Percentiles rank a stretch among this genome's conserved stretches.
Conservation (phyloP, 2,113 vertebrate species). For the Pelecanus crispus region DNA sequence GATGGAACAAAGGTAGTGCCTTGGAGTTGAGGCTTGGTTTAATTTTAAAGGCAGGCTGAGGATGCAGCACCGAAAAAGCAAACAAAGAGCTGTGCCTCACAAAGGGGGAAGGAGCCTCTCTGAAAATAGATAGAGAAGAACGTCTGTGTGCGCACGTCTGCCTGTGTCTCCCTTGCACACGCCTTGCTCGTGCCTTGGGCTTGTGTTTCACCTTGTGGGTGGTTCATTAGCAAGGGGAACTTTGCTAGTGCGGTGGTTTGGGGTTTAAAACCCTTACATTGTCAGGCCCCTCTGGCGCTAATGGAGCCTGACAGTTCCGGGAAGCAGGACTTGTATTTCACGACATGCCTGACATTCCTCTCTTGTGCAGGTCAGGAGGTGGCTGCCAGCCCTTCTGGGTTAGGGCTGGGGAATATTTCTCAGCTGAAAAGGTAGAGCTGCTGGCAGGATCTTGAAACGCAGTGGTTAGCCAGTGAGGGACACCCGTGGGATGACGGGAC, state of each 20-base stretch:
- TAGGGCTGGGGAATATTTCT: neutral
- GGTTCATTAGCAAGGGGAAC: neutral
- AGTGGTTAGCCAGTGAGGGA: neutral
- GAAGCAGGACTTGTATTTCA: conserved; percentile 9
- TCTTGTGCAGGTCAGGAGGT: neutral
- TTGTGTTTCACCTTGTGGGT: neutral
- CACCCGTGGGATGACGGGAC: accelerated
- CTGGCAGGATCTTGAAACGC: neutral
- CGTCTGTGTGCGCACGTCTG: accelerated
- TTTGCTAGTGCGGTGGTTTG: neutral
- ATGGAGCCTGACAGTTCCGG: neutral
- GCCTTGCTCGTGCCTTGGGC: neutral
- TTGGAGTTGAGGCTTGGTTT: neutral
- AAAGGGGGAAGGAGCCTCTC: neutral
- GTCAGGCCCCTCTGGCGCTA: neutral
- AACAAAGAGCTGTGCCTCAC: neutral
- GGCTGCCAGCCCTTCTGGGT: neutral
- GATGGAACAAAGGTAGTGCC: neutral
- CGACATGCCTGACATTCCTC: neutral
- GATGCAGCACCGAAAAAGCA: neutral
- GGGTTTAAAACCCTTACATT: neutral
- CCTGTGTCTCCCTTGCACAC: neutral
- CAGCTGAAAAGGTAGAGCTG: neutral
- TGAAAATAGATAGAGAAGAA: neutral
- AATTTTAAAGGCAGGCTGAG: neutral